Evolutionary conservation across 1,140 invertebrate species (phyloP).

Genomic region (Spodoptera litura): DNA sequence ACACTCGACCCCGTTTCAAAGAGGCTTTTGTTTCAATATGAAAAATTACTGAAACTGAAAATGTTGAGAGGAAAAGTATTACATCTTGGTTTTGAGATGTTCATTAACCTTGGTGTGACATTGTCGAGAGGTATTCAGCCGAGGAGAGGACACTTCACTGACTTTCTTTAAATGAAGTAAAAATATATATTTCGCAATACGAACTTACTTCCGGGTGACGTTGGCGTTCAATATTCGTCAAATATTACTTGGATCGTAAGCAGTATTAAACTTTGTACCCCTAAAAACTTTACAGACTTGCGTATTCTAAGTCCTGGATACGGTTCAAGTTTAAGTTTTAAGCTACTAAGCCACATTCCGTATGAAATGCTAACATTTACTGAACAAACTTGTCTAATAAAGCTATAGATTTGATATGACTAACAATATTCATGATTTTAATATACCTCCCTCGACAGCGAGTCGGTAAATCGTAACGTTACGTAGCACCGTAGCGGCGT

Average conservation of each 20-base stretch:
- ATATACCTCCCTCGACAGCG: conserved; percentile 14
- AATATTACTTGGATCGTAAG: neutral
- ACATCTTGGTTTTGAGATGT: conserved; percentile 44
- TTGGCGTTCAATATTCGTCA: no score
- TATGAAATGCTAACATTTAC: conserved; percentile 9
- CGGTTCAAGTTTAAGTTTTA: conserved; percentile 12
- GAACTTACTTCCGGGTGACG: no score
- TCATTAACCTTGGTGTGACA: conserved; percentile 35
- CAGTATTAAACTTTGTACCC: conserved; percentile 24
- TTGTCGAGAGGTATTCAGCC: conserved; percentile 1
- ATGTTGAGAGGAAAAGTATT: conserved; percentile 44
- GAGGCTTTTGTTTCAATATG: conserved; percentile 76
- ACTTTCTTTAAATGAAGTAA: neutral
- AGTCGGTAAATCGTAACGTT: conserved; percentile 39
- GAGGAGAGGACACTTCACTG: neutral
- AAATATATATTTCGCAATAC: no score
- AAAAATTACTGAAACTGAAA: conserved; percentile 69
- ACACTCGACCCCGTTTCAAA: conserved; percentile 70
- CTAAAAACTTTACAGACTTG: conserved; percentile 14
- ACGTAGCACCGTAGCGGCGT: conserved; percentile 36
- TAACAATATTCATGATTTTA: conserved; percentile 37
- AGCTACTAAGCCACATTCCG: conserved; percentile 25
- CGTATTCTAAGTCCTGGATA: conserved; percentile 1
- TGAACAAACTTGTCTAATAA: conserved; percentile 33
- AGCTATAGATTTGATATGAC: conserved; percentile 39